Percentiles rank a stretch among this genome's conserved stretches.
phyloP scores from a whole-genome alignment of 2,888 invertebrate species.

The Caradrina kadenii region DNA sequence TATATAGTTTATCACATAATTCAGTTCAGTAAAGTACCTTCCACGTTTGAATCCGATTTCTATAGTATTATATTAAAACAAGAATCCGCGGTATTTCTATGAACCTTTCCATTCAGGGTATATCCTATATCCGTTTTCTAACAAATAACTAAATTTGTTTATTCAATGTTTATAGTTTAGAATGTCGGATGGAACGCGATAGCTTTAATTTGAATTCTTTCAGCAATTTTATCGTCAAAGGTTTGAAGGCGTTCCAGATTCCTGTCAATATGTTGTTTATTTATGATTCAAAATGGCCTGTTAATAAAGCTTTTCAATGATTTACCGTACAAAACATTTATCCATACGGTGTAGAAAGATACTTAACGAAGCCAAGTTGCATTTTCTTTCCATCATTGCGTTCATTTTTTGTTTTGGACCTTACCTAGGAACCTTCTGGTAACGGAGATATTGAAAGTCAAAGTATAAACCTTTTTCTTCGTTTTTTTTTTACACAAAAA shows the following conservation, averaged over 20 bases:
- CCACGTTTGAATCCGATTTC: conserved; percentile 1
- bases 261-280: not conserved
- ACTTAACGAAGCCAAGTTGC: no score
- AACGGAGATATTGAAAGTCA: no score
- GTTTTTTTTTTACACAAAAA: no score
- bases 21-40: conserved; percentile 4
- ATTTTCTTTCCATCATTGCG: no score
- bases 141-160: conserved; percentile 57
- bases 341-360: no score
- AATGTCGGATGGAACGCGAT: conserved; percentile 35
- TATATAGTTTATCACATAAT: not conserved
- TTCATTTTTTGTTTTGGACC: no score
- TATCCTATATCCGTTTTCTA: conserved; percentile 31
- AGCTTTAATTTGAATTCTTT: conserved; percentile 58
- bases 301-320: no score
- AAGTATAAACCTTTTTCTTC: no score
- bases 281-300: no score
- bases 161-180: conserved; percentile 49
- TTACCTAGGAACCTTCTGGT: no score
- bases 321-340: no score
- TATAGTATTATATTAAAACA: conserved; percentile 20
- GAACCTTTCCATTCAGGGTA: conserved; percentile 8
- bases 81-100: conserved; percentile 27
- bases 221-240: conserved; percentile 31
- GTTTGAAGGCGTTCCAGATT: conserved; percentile 15